These are phyloP conservation scores for Melierax canorus DNA, from an alignment of 2,113 vertebrate genomes.

Conservation along the genomic window DNA sequence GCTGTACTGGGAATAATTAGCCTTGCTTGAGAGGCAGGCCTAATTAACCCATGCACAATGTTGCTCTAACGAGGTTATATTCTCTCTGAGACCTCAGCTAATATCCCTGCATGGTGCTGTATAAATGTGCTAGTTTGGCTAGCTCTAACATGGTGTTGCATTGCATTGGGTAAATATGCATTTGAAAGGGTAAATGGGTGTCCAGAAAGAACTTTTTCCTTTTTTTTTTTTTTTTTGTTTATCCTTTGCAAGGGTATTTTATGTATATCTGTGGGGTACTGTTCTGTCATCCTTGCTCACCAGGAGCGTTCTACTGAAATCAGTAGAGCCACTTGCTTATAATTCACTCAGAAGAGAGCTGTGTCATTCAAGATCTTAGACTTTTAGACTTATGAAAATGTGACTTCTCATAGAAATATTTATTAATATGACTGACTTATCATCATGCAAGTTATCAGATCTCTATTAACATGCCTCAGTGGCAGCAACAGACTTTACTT, in stretches of 20 bases:
- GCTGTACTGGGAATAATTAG: constrained; percentile 59
- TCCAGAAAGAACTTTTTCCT: background rate
- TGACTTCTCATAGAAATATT: background rate
- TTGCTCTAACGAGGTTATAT: constrained; percentile 55
- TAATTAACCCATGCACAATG: constrained; percentile 49
- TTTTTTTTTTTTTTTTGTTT: background rate
- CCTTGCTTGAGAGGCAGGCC: constrained; percentile 49
- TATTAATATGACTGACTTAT: background rate
- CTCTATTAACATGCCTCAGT: background rate
- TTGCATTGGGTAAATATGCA: background rate
- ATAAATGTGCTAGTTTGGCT: background rate
- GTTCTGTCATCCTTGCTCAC: background rate
- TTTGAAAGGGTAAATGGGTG: background rate
- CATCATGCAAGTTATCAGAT: background rate
- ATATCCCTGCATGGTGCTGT: constrained; percentile 37
- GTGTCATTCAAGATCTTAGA: background rate
- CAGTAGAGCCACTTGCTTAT: background rate
- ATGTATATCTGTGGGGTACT: background rate
- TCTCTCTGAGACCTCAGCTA: constrained; percentile 47
- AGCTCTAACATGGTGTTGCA: background rate
- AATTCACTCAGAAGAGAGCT: background rate
- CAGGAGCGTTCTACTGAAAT: background rate
- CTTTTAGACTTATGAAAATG: background rate
- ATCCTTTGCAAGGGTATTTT: background rate
- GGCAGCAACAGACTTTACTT: background rate